Base-by-base conservation (phyloP, 2,113 vertebrate species). In the Erythrocebus patas region DNA sequence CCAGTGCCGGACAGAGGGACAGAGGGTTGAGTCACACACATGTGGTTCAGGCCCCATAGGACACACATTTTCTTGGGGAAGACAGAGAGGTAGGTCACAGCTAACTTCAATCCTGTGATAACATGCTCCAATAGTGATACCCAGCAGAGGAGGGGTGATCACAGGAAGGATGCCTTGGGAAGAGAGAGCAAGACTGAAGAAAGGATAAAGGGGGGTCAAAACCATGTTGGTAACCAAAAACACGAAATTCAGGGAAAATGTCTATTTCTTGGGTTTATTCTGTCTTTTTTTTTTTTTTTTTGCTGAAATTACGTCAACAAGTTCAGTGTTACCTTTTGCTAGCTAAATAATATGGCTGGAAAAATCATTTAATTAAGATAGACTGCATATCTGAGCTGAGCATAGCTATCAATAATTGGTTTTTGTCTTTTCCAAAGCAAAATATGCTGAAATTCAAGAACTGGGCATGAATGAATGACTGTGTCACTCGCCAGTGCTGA, bases 391-490 rank as follows among this genome's bases (percentile, higher is more conserved):
- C 78, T 91, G 72, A 97, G 92, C 82, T 92, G 87, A 38, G 86
- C 23, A 64, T 40, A 48, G 61, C 57, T 78, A 81, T 96, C 87
- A 72, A 76, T 87, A 80, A 96, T 78, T 92, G 86, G 4, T n/a
- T 93, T 96, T 92, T 85, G 48, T 96, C 92, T 96, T 96, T 97
- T 76, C 61, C 87, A 64, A 92, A 95, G 75, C 70, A 92, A 93
- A 97, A 95, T 70, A 89, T 76, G 83, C 64, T 95, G 90, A 87
- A 92, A 92, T 87, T 97, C 92, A 91, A 97, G 92, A 93, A n/a
- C 55, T 9, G 17, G 30, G 23, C 45, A 73, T 91, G 91, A 88
- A 73, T 91, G 91, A 88, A 75, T 83, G 72, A 61, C 83, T 95
- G 55, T 78, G 83, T 70, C 61, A 68, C 35, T 83, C 1, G 1